Evolutionary conservation across 2,797 vertebrate species (phyloP).

Genomic region (Syngnathus acus): DNA sequence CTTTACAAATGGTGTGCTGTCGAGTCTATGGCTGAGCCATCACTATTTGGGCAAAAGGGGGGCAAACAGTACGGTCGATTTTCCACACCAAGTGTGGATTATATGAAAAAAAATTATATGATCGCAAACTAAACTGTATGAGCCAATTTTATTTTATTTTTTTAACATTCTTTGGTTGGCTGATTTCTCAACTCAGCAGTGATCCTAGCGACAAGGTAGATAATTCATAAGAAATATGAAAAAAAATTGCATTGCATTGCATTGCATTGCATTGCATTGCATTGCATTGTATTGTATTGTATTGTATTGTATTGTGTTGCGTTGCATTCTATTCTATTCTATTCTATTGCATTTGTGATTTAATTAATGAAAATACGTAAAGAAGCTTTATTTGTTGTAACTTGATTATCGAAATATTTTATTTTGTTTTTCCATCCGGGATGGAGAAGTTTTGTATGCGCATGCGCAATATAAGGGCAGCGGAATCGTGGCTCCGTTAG

Average conservation of each 20-base stretch:
- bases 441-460: constrained; percentile 17
- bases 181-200: not conserved
- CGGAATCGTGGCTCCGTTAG: constrained; percentile 46
- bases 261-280: too few species aligned
- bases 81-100: too few species aligned
- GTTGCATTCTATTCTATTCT: too few species aligned
- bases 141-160: not conserved
- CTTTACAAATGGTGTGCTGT: constrained; percentile 7
- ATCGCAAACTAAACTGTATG: too few species aligned
- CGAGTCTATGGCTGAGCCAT: not conserved
- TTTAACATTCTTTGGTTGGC: not conserved
- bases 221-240: too few species aligned
- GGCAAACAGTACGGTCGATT: too few species aligned
- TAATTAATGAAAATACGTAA: not conserved
- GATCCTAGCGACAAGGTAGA: not conserved
- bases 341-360: too few species aligned
- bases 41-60: not conserved
- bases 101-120: too few species aligned
- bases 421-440: not conserved
- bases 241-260: too few species aligned
- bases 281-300: too few species aligned
- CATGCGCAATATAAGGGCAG: constrained; percentile 40
- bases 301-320: too few species aligned
- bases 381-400: not conserved
- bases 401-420: not conserved